Percentiles rank a stretch among this genome's conserved stretches.
These are phyloP conservation scores for Carassius carassius DNA, from an alignment of 2,113 vertebrate species.

Conservation along the genomic window DNA sequence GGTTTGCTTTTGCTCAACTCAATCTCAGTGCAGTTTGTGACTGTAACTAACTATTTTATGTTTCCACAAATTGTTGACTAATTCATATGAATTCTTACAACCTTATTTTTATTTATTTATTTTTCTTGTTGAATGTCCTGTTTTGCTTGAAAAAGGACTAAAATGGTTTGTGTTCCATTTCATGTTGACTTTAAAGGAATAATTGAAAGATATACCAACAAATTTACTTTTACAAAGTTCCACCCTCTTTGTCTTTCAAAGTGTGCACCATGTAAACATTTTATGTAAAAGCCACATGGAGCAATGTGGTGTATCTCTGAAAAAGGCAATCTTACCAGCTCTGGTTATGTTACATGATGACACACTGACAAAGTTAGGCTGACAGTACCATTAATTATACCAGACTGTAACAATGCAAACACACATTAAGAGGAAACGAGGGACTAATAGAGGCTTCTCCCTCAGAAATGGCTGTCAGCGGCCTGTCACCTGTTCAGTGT, in stretches of 20 bases:
- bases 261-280: not conserved
- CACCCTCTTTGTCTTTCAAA: not conserved
- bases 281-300: not conserved
- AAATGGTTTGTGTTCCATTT: not conserved
- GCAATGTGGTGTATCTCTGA: not conserved
- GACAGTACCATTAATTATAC: slow-evolving; percentile 13
- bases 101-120: too few relatives aligned
- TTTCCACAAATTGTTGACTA: too few relatives aligned
- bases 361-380: not conserved
- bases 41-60: too few relatives aligned
- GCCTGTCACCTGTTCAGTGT: slow-evolving; percentile 55
- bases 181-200: not conserved
- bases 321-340: not conserved
- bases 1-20: too few relatives aligned
- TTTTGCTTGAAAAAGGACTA: not conserved
- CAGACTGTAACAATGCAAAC: slow-evolving; percentile 46
- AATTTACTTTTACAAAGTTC: not conserved
- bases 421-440: slow-evolving; percentile 29
- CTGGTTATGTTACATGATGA: not conserved
- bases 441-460: slow-evolving; percentile 61
- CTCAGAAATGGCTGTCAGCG: slow-evolving; percentile 53
- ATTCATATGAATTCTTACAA: too few relatives aligned
- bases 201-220: not conserved
- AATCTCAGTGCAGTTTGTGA: too few relatives aligned
- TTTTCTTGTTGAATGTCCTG: not conserved